Evolutionary conservation across 1,140 invertebrate genomes (phyloP).

Genomic region (Brachionus asplanchnoidis): DNA sequence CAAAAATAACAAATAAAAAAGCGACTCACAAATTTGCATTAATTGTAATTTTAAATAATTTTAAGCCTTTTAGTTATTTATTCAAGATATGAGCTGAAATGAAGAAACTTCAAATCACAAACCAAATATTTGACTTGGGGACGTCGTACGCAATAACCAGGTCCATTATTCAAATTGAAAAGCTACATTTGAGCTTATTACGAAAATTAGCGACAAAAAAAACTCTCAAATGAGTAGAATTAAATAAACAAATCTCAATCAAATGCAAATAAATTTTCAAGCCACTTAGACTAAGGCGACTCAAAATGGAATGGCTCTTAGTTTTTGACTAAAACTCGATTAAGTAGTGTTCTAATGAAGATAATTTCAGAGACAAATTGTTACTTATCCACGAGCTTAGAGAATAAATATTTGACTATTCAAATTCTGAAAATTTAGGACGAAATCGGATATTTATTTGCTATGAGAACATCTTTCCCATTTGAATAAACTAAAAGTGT

Average conservation of each 20-base stretch:
- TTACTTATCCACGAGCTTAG: neutral
- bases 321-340: neutral
- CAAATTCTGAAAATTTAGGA: neutral
- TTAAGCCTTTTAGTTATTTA: conserved; percentile 26
- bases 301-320: neutral
- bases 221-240: neutral
- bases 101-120: conserved; percentile 23
- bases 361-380: neutral
- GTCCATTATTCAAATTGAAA: neutral
- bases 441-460: neutral
- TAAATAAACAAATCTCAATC: neutral
- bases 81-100: neutral
- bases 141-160: neutral
- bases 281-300: neutral
- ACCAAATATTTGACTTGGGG: neutral
- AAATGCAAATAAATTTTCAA: neutral
- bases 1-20: conserved; percentile 9
- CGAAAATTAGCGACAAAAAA: neutral
- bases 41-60: conserved; percentile 36
- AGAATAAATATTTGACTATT: neutral
- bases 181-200: neutral
- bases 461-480: neutral
- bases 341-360: neutral
- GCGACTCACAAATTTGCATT: neutral
- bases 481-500: neutral